A percentile compares a stretch with the other conserved stretches of the same genome.
Evolutionary conservation across 2,797 vertebrate genomes (phyloP).

Genomic region (Brotogeris chrysoptera): DNA sequence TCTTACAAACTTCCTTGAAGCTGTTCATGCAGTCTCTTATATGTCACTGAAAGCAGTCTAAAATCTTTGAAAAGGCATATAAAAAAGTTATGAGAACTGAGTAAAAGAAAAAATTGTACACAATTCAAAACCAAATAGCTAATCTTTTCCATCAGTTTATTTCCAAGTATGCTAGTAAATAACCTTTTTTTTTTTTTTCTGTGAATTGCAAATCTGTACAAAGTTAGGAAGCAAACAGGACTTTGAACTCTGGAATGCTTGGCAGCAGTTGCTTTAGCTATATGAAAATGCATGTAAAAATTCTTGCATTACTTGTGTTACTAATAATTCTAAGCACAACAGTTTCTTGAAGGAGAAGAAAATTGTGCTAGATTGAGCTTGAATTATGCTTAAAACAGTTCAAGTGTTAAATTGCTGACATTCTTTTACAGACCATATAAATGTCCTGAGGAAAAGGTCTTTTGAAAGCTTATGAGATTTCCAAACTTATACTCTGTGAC

Average conservation of each 20-base stretch:
- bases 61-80: neutral
- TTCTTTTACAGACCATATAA: slow-evolving; percentile 66
- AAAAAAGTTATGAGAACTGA: neutral
- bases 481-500: slow-evolving; percentile 48
- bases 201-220: neutral
- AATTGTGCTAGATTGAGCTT: neutral
- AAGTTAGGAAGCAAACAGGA: neutral
- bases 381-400: slow-evolving; percentile 25
- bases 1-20: neutral
- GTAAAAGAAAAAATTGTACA: neutral
- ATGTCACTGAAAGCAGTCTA: neutral
- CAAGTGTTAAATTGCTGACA: slow-evolving; percentile 62
- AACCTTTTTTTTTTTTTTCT: neutral
- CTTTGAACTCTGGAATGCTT: slow-evolving; percentile 19
- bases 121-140: neutral
- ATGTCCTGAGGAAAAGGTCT: slow-evolving; percentile 66
- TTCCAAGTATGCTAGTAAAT: neutral
- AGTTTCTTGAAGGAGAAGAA: neutral
- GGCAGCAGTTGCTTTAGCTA: neutral
- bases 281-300: slow-evolving; percentile 1
- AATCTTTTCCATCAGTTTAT: neutral
- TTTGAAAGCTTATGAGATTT: slow-evolving; percentile 64
- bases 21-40: neutral
- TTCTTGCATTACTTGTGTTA: slow-evolving; percentile 11
- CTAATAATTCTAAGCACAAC: neutral